Conservation (phyloP, 2,797 vertebrate species). For the Sebastes matsubarae region DNA sequence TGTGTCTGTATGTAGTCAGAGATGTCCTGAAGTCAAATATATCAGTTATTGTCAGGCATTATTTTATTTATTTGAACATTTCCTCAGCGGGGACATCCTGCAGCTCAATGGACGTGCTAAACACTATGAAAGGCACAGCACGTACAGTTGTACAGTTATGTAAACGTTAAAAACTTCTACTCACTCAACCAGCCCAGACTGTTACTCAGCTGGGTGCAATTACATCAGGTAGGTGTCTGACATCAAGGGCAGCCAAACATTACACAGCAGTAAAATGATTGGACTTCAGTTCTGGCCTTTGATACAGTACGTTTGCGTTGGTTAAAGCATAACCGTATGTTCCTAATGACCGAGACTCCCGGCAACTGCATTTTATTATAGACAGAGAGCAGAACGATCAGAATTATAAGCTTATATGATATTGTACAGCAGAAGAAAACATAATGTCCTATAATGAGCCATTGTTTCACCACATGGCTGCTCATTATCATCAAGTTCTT, state of each 20-base stretch:
- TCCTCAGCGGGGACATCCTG: not conserved
- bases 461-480: too few species aligned
- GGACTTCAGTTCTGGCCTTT: not conserved
- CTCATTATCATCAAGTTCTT: not conserved
- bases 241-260: not conserved
- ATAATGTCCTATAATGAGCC: not conserved
- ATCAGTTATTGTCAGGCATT: too few species aligned
- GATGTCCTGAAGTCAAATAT: too few species aligned
- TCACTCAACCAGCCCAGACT: not conserved
- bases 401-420: too few species aligned
- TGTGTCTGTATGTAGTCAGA: too few species aligned
- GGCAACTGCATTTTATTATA: too few species aligned
- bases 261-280: not conserved
- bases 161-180: not conserved
- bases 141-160: not conserved
- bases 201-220: not conserved
- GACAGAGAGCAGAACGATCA: too few species aligned
- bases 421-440: too few species aligned
- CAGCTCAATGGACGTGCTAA: not conserved
- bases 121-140: not conserved
- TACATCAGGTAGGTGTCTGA: constrained; percentile 3
- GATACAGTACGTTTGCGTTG: not conserved
- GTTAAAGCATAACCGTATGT: not conserved
- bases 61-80: too few species aligned
- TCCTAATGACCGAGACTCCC: not conserved